Evolutionary conservation across 2,113 vertebrate genomes (phyloP).

Genomic region (Pachyramphus minor): DNA sequence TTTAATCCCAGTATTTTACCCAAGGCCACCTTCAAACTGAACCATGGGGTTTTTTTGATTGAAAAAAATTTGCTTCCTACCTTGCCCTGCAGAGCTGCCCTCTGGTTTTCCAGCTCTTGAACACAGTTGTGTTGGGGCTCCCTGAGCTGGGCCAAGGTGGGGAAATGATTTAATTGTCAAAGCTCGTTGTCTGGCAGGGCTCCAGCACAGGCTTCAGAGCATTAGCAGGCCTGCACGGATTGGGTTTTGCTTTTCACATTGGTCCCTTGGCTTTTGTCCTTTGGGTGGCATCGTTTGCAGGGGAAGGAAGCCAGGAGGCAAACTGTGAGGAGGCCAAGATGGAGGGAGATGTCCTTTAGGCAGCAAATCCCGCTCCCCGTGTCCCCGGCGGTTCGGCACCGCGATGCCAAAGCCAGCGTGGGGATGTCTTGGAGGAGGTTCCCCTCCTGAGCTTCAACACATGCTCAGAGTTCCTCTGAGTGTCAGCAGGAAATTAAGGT

Average conservation of each 20-base stretch:
- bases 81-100: neutral
- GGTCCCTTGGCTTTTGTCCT: neutral
- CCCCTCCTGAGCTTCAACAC: neutral
- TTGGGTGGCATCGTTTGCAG: neutral
- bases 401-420: rapidly evolving
- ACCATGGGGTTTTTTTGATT: neutral
- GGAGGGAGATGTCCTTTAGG: neutral
- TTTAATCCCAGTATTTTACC: neutral
- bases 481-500: neutral
- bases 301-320: neutral
- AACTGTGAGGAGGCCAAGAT: neutral
- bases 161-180: neutral
- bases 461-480: neutral
- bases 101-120: neutral
- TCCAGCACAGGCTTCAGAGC: rapidly evolving
- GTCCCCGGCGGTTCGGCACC: rapidly evolving
- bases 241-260: slow-evolving; percentile 1
- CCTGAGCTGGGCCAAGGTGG: neutral
- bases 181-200: neutral
- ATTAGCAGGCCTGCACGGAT: neutral
- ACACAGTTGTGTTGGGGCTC: neutral
- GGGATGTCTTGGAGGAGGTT: neutral
- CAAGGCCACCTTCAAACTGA: neutral
- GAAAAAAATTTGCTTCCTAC: neutral
- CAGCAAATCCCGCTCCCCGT: rapidly evolving